A percentile compares a stretch with the other conserved stretches of the same genome.
These are phyloP conservation scores for Neoitamus cyanurus DNA, from an alignment of 2,888 invertebrate species.

Conservation along the genomic window DNA sequence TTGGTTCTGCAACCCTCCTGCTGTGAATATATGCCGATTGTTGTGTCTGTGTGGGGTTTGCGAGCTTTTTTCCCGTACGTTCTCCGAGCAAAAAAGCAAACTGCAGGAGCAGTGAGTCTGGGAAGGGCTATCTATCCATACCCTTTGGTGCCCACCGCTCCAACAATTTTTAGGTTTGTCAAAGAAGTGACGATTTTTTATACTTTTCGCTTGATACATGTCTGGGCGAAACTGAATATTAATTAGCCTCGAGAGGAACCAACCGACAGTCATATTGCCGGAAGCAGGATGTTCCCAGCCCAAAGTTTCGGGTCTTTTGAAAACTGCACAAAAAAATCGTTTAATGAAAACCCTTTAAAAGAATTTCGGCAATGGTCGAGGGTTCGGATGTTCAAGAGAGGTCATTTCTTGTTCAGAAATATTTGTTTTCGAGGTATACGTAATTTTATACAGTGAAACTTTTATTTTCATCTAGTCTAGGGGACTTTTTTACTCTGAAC, in stretches of 20 bases:
- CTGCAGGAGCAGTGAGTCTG: background rate
- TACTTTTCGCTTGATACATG: background rate
- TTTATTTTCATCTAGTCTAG: too few relatives aligned
- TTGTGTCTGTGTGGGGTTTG: background rate
- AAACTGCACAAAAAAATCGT: background rate
- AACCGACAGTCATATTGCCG: background rate
- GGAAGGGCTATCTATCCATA: background rate
- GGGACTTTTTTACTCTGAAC: too few relatives aligned
- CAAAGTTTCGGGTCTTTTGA: background rate
- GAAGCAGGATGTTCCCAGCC: background rate
- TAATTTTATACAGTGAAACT: background rate
- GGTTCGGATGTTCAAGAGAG: background rate
- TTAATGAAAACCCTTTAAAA: background rate
- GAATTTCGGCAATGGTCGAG: background rate
- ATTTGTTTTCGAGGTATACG: background rate
- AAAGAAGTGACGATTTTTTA: slow-evolving; percentile 5
- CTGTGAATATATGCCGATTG: background rate
- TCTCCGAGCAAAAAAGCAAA: background rate
- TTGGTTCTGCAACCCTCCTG: background rate
- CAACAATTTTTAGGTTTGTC: background rate
- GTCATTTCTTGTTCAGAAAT: background rate
- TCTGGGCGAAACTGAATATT: background rate
- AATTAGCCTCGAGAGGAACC: background rate
- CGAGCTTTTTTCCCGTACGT: slow-evolving; percentile 6
- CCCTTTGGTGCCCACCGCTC: background rate